These are phyloP conservation scores for Lepidocolaptes lacrymiger DNA, from an alignment of 2,797 vertebrate species.

Conservation along the genomic window DNA sequence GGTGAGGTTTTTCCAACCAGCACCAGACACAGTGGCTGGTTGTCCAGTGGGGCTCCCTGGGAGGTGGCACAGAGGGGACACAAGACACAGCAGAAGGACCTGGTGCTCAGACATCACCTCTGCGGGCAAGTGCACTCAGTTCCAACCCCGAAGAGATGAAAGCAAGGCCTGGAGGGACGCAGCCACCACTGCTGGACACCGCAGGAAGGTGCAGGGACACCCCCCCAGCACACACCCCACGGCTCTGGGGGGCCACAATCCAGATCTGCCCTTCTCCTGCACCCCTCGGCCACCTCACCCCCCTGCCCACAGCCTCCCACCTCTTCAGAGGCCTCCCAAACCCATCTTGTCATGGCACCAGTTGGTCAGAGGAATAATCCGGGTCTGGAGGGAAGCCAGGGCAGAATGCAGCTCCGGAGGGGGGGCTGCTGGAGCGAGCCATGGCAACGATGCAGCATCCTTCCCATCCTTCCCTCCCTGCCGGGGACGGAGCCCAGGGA, in stretches of 20 bases:
- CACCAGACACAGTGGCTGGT: not conserved
- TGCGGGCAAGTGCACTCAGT: not conserved
- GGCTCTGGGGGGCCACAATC: not conserved
- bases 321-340: not conserved
- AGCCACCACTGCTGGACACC: not conserved
- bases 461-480: not conserved
- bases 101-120: not conserved
- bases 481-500: not conserved
- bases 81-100: not conserved
- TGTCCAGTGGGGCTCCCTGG: not conserved
- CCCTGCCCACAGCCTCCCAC: not conserved
- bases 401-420: conserved; percentile 27
- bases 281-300: not conserved
- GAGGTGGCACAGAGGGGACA: not conserved
- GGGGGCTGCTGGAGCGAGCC: not conserved
- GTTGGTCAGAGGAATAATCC: conserved; percentile 61
- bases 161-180: not conserved
- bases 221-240: not conserved
- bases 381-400: conserved; percentile 57
- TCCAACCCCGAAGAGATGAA: fast-evolving
- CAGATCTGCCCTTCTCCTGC: not conserved
- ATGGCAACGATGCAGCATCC: conserved; percentile 5
- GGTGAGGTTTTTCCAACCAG: not conserved
- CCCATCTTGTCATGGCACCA: not conserved
- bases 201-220: fast-evolving